Evolutionary conservation across 2,888 invertebrate species (phyloP), one percentile per base, ranked within the genome.

Genomic region (Drosophila eohydei): DNA sequence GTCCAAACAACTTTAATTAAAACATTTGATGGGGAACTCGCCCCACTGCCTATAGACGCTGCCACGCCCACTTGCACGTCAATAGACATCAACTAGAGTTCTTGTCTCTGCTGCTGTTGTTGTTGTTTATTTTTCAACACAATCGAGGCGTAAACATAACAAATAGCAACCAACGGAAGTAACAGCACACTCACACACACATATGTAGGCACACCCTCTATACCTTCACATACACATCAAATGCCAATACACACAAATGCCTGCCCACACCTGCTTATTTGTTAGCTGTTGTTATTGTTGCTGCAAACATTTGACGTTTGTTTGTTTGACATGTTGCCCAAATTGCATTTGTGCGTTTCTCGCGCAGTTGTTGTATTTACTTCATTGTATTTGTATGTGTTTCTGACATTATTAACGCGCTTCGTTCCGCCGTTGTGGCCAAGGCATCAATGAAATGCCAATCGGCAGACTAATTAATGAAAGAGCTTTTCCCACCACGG

Each of bases 61-160:
- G 40, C 38, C 40, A 40, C 54, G 28, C 54, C 54, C 54, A 28
- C 28, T 9, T 54, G 54, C 4, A 81, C 67, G 80, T 78, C 87
- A 80, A 73, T 83, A 70, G 71, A 73, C 71, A 63, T 88, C 78
- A 79, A 88, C 84, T 81, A 41, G 71, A 67, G 67, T 36, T 66
- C 74, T 70, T n/a, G n/a, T 30, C n/a, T 3, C 30, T 16, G 32
- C 16, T 34, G n/a, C 14, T 51, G 51, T 26, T 50, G 51, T 52
- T 36, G 34, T 36, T 80, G 80, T 82, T 83, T 78, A 75, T 90
- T 86, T 86, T 86, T 74, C 90, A 90, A 66, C 83, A 72, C 81
- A 83, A 90, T 77, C 86, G 83, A 88, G 87, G 87, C 89, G 86
- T 83, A 83, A 88, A 73, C 74, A 77, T 73, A 90, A 86, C 87